Conservation (phyloP, 1,140 invertebrate species). For the Uloborus diversus region DNA sequence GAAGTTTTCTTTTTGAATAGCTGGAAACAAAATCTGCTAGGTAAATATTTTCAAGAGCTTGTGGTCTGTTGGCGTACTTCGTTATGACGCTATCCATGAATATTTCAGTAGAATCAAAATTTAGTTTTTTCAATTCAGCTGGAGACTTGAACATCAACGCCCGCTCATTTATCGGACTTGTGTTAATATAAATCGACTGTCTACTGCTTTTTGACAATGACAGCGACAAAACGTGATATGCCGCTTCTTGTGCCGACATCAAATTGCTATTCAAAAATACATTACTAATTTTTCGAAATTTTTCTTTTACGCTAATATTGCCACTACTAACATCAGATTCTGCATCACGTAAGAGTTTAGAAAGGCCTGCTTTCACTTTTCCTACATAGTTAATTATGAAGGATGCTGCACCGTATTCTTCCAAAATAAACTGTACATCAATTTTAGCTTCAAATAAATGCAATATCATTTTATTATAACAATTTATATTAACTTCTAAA, state of each 20-base stretch:
- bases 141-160: no score
- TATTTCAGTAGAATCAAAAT: neutral
- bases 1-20: neutral
- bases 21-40: neutral
- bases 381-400: no score
- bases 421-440: neutral
- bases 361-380: neutral
- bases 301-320: neutral
- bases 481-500: no score
- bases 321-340: neutral
- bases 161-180: neutral
- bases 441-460: neutral
- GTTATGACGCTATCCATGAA: neutral
- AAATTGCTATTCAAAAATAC: slow-evolving; percentile 7
- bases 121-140: no score
- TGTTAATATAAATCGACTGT: neutral
- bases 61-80: neutral
- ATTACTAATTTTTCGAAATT: neutral
- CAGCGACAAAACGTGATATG: neutral
- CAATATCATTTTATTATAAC: neutral
- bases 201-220: neutral
- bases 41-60: neutral
- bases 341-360: neutral
- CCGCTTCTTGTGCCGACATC: neutral
- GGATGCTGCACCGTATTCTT: neutral